Conservation (phyloP, 30 jellyfish, hydroid and myxozoan genomes). For the Phacellophora camtschatica region DNA sequence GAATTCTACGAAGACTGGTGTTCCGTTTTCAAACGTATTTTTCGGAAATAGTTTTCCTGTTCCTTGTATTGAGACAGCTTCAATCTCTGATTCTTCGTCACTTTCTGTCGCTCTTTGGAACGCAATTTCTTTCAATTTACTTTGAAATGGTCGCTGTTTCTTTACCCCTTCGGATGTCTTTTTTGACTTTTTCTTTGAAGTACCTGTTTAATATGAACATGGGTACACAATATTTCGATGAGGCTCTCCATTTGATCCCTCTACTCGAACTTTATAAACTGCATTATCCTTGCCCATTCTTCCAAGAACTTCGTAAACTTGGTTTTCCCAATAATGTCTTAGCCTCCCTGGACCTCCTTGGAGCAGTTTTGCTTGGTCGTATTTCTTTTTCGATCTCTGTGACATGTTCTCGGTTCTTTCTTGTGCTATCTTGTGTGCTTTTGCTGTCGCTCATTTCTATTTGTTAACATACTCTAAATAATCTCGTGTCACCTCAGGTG, state of each 20-base stretch:
- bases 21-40: neutral
- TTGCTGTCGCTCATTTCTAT: neutral
- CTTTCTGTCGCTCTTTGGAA: neutral
- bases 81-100: neutral
- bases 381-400: neutral
- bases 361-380: neutral
- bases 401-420: neutral
- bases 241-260: neutral
- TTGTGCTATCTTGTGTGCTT: constrained; percentile 3
- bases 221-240: neutral
- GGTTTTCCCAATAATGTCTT: neutral
- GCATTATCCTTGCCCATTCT: constrained; percentile 9
- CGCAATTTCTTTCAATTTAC: neutral
- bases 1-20: neutral
- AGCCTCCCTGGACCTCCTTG: constrained; percentile 23
- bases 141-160: neutral
- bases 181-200: neutral
- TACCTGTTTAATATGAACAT: neutral
- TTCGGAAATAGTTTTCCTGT: neutral
- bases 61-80: neutral
- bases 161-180: neutral
- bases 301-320: constrained; percentile 1
- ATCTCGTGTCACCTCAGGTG: neutral
- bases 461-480: neutral
- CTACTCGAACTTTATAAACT: constrained; percentile 1